Conservation (phyloP, 1,140 invertebrate genomes). For the Trissolcus basalis region DNA sequence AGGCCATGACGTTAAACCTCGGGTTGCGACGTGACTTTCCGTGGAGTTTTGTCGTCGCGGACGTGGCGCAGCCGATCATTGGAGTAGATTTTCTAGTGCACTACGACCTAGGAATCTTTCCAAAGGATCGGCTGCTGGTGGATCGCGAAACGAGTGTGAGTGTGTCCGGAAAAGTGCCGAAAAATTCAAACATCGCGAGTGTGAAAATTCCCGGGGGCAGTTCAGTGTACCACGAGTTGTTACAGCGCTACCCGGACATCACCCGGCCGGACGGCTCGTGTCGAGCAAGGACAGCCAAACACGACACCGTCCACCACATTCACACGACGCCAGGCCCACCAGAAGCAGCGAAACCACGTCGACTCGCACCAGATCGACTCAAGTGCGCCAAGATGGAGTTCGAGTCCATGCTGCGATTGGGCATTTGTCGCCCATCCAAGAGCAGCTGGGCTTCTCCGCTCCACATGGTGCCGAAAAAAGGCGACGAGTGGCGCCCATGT, state of each 20-base stretch:
- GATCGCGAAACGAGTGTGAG: conserved; percentile 50
- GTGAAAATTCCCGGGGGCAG: conserved; percentile 4
- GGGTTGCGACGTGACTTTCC: conserved; percentile 62
- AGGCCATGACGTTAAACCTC: conserved; percentile 62
- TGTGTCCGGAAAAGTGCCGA: neutral
- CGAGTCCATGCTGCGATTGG: conserved; percentile 47
- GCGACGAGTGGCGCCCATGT: conserved; percentile 58
- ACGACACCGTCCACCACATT: conserved; percentile 8
- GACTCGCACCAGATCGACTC: conserved; percentile 65
- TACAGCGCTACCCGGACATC: conserved; percentile 14
- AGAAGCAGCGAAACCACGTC: conserved; percentile 61
- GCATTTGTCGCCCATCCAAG: conserved; percentile 59
- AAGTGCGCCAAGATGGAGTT: conserved; percentile 25
- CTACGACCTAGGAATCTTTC: conserved; percentile 63
- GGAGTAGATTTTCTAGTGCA: conserved; percentile 49
- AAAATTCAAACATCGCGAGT: neutral
- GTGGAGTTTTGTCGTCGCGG: conserved; percentile 69
- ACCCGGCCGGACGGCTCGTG: conserved; percentile 23
- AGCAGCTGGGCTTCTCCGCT: conserved; percentile 66
- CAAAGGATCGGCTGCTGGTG: conserved; percentile 49
- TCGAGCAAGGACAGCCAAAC: neutral
- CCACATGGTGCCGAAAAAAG: conserved; percentile 28
- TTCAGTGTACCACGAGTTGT: conserved; percentile 12
- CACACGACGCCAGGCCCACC: conserved; percentile 62
- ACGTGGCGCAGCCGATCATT: conserved; percentile 57